Base-by-base conservation (phyloP, 2,797 vertebrate species). In the Tapirus indicus region DNA sequence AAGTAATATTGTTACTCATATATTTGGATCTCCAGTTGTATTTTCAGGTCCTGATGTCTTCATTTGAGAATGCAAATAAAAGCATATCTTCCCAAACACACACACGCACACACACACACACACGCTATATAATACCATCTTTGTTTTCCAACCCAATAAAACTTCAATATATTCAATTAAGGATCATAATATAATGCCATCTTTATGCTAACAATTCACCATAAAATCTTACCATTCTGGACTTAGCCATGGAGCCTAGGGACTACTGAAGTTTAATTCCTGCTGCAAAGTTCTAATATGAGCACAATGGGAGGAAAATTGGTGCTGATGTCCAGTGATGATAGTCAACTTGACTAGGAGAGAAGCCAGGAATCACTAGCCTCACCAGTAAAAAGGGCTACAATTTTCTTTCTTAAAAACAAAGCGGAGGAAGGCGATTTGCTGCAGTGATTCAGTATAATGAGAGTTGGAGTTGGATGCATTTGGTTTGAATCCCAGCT, bases 11-110 rank as follows among this genome's bases (percentile, higher is more conserved):
- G 7, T 72, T 92, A 60, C 44, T 77, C 35, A 84, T 44, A n/a
- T 56, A 75, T 80, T 23, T 95, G 49, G 62, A 25, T 86, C 74
- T 97, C 79, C 9, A n/a, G 71, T 82, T 27, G 9, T 90, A 88
- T 66, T 56, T 92, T 95, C 13, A 32, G 47, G 47, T 68, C n/a
- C 71, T 84, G 47, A 89, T 47, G 94, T 97, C 17, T 80, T 68
- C 38, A 38, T 38, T 38, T 27, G 71, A 56, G 91, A 85, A 93
- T 94, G 49, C 11, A 90, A 91, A 92, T 72, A 89, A 71, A 96
- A 89, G 18, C 49, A 9, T 62, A 79, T 83, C 44, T 16, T 72
- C 7, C 20, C 72, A 56, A 11, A n/a, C 41, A 27, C 18, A 27
- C 6, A 18, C 52, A 17, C 35, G 14, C 5, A 52, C 23, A 54